Conservation (phyloP, 1,140 invertebrate genomes). For the Acyrthosiphon pisum region DNA sequence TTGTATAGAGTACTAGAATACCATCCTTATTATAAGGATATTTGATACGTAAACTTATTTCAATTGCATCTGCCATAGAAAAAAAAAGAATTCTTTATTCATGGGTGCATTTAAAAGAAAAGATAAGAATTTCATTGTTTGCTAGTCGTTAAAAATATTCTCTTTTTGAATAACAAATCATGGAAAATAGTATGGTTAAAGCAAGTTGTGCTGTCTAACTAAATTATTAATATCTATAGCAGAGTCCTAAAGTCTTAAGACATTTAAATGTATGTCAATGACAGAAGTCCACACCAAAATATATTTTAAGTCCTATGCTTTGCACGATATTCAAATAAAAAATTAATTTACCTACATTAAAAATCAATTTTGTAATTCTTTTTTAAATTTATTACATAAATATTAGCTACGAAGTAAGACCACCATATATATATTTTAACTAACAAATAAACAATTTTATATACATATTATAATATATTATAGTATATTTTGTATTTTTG, state of each 20-base stretch:
- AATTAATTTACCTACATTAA: neutral
- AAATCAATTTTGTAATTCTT: neutral
- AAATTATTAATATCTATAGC: neutral
- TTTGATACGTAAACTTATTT: neutral
- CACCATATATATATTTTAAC: neutral
- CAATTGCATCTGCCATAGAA: neutral
- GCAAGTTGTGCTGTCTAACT: neutral
- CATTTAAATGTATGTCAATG: constrained; percentile 44
- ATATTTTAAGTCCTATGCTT: neutral
- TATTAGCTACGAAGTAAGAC: neutral
- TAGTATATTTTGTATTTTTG: no score
- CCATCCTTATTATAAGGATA: neutral
- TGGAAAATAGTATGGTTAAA: neutral
- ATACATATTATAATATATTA: neutral
- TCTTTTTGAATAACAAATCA: neutral
- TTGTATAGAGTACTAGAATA: neutral
- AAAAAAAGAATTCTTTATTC: neutral
- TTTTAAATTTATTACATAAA: neutral
- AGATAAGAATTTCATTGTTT: neutral
- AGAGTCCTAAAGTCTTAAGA: neutral
- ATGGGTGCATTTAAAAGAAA: neutral
- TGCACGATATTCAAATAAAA: constrained; percentile 4
- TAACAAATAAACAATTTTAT: neutral
- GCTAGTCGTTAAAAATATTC: constrained; percentile 28
- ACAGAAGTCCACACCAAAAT: neutral